Evolutionary conservation across 53 echinoderm and acorn worm genomes (phyloP).

Genomic region (Paracentrotus lividus): DNA sequence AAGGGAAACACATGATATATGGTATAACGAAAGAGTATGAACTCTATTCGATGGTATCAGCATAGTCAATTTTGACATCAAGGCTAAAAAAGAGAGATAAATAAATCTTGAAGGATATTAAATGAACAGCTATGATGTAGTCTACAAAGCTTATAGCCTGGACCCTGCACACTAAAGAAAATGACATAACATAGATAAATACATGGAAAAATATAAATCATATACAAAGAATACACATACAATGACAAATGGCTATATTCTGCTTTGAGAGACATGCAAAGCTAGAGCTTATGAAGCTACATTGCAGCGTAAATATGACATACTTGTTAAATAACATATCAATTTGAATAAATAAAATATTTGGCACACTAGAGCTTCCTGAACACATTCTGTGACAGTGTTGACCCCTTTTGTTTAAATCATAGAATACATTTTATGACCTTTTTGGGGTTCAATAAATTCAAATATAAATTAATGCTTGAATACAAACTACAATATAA

Average conservation of each 20-base stretch:
- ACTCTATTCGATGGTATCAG: no score
- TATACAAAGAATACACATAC: not conserved
- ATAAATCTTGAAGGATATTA: no score
- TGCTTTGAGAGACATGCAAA: not conserved
- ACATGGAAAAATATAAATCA: not conserved
- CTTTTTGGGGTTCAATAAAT: not conserved
- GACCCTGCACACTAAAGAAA: not conserved
- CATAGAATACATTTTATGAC: not conserved
- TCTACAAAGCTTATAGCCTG: not conserved
- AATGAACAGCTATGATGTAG: not conserved
- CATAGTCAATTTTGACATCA: no score
- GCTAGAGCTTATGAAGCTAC: not conserved
- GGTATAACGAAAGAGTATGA: no score
- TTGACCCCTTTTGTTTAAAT: no score
- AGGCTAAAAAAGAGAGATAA: no score
- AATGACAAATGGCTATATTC: not conserved
- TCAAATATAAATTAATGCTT: not conserved
- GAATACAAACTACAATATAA: not conserved
- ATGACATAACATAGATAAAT: not conserved
- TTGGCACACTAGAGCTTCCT: constrained; percentile 48
- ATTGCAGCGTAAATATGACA: constrained; percentile 8
- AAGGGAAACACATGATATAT: no score
- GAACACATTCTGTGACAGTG: constrained; percentile 38
- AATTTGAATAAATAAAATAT: constrained; percentile 21
- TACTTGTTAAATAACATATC: not conserved